Evolutionary conservation across 2,113 vertebrate species (phyloP), one percentile per base, ranked within the genome.

Genomic region (Nycticebus coucang): DNA sequence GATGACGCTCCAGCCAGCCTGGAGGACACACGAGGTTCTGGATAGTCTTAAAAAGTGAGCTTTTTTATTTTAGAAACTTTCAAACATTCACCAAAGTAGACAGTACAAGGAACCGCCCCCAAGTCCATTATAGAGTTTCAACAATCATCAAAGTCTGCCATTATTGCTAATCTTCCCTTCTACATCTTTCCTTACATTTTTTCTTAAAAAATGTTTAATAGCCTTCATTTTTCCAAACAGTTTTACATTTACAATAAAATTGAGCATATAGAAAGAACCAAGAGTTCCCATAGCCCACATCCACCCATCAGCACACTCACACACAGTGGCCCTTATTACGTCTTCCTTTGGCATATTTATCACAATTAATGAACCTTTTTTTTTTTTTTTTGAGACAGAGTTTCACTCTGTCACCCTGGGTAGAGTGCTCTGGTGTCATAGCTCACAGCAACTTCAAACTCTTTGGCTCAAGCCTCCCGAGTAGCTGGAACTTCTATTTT

Each of bases 171-270:
- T 37, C 75, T 77, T 37, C 24, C 68, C 30, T 30, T 18, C 33
- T 45, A 30, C 2, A 10, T 57, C 33, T 37, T 53, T 53, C 33
- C 75, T 9, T 2, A 21, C 10, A 35, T 5, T 26, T 33, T n/a
- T 79, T 66, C 66, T 59, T 18, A 53, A 72, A 71, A 50, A 45
- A 28, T 6, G 15, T 13, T 62, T 69, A 68, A 13, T 50, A 41
- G 60, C 24, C 8, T 60, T 69, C 5, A 26, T 28, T 41, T 77
- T 69, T 82, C 21, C 10, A 37, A 59, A 75, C 13, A 45, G 28
- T 82, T 91, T 89, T 78, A 93, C 78, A 37, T 78, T 86, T 72
- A 94, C 2, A 62, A 72, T 64, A 80, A 75, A 62, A 50, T n/a
- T 15, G n/a, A 77, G 30, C 35, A 33, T 14, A 15, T 9, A 50